Evolutionary conservation across 2,888 invertebrate genomes (phyloP).

Genomic region (Julus scandinavius): DNA sequence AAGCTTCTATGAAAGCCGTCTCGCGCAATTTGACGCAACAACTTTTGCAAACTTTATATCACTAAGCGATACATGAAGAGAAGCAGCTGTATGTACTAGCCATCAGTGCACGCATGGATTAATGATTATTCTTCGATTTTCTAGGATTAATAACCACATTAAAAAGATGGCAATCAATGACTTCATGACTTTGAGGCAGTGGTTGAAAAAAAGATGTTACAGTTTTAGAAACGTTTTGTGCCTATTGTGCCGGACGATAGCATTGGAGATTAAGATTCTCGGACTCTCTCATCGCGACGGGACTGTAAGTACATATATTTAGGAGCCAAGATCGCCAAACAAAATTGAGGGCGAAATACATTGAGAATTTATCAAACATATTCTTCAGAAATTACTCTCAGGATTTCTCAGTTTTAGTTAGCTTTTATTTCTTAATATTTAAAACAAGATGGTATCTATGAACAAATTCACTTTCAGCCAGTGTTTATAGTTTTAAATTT

Average conservation of each 20-base stretch:
- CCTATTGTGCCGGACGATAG: neutral
- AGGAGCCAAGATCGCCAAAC: too few relatives aligned
- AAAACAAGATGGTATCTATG: too few relatives aligned
- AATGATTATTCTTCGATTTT: neutral
- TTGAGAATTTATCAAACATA: too few relatives aligned
- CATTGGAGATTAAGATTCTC: neutral
- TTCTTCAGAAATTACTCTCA: too few relatives aligned
- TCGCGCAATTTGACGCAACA: slow-evolving; percentile 1
- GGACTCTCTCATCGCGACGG: neutral
- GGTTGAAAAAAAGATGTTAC: neutral
- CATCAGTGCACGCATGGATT: neutral
- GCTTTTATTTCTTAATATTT: too few relatives aligned
- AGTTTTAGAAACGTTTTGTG: neutral
- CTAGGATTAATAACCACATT: neutral
- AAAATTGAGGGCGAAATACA: too few relatives aligned
- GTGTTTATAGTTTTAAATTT: too few relatives aligned
- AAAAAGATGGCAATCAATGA: neutral
- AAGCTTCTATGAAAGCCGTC: slow-evolving; percentile 19
- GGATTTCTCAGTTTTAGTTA: too few relatives aligned
- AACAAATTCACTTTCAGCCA: too few relatives aligned
- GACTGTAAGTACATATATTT: neutral
- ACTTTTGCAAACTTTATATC: neutral
- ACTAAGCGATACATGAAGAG: neutral
- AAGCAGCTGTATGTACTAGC: neutral
- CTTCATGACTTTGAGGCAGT: neutral